phyloP scores from a whole-genome alignment of 2,113 vertebrate genomes.

The Crotalus viridis region DNA sequence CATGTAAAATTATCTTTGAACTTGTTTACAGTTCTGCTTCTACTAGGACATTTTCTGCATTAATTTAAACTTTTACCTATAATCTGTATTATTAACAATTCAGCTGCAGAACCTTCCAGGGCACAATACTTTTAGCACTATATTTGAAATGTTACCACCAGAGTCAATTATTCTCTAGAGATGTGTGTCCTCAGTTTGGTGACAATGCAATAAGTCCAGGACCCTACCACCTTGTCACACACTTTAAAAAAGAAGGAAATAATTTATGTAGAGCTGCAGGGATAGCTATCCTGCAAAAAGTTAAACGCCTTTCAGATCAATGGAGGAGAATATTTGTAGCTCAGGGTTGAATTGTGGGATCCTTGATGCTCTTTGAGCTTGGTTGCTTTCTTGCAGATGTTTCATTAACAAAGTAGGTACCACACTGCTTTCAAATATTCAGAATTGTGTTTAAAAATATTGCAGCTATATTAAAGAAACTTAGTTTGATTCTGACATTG shows the following conservation, averaged over 20 bases:
- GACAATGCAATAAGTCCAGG: not conserved
- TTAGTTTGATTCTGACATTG: not conserved
- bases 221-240: slow-evolving; percentile 6
- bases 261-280: not conserved
- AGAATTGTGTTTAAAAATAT: slow-evolving; percentile 6
- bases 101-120: not conserved
- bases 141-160: slow-evolving; percentile 8
- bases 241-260: not conserved
- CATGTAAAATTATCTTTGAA: not conserved
- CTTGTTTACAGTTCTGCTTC: not conserved
- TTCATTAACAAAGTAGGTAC: not conserved
- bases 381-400: not conserved
- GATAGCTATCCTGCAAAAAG: slow-evolving; percentile 2
- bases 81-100: not conserved
- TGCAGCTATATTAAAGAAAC: not conserved
- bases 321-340: not conserved
- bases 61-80: not conserved
- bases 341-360: not conserved
- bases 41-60: not conserved
- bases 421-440: not conserved
- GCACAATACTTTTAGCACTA: not conserved
- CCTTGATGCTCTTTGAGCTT: not conserved
- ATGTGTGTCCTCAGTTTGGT: not conserved
- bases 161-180: not conserved
- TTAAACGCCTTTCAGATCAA: slow-evolving; percentile 9